phyloP scores from a whole-genome alignment of 2,113 vertebrate genomes.

The Heterotilapia buettikoferi region DNA sequence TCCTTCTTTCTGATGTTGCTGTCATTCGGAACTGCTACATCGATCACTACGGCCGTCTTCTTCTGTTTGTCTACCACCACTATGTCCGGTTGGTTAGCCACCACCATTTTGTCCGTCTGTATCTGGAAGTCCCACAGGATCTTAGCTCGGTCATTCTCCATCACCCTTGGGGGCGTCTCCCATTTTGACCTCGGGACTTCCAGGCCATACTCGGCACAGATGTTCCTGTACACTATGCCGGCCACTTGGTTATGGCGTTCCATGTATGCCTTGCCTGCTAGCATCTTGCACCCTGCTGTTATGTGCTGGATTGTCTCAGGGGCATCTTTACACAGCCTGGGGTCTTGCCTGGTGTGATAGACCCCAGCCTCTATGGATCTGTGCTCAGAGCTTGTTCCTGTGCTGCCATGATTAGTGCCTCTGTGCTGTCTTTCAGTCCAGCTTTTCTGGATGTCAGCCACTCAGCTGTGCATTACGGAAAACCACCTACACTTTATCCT shows the following conservation, averaged over 20 bases:
- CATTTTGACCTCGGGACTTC: too few species aligned
- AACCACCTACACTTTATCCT: background rate
- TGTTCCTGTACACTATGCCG: too few species aligned
- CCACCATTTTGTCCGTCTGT: background rate
- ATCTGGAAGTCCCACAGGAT: background rate
- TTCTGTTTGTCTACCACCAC: accelerated
- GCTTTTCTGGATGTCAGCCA: background rate
- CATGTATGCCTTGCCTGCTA: accelerated
- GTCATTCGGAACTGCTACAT: background rate
- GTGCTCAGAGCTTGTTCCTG: accelerated
- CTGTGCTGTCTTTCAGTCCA: background rate
- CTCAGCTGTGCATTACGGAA: background rate
- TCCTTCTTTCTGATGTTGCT: background rate
- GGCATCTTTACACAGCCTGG: background rate
- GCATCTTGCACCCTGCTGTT: background rate
- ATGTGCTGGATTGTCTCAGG: background rate
- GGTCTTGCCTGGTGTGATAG: background rate
- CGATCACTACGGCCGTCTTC: background rate
- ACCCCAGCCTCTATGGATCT: accelerated
- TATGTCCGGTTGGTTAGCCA: too few species aligned
- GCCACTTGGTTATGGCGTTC: too few species aligned
- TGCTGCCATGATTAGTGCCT: background rate
- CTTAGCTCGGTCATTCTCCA: background rate
- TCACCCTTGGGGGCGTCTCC: too few species aligned
- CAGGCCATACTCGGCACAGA: too few species aligned